A percentile compares a stretch with the other conserved stretches of the same genome.
Evolutionary conservation across 1,140 invertebrate species (phyloP).

Genomic region (Aphelinus atriplicis): DNA sequence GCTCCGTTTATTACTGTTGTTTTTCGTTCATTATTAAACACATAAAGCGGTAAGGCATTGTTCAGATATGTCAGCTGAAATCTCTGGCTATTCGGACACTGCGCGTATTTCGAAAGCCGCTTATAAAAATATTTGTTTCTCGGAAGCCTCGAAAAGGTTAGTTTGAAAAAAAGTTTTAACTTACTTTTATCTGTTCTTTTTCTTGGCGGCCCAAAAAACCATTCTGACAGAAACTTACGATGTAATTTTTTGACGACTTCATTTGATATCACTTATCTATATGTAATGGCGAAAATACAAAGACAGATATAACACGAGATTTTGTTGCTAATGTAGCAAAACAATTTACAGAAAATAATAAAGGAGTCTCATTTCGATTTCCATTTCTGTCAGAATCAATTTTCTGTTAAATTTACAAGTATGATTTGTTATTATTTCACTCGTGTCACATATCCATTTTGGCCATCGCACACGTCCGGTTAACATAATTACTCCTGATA

Average conservation of each 20-base stretch:
- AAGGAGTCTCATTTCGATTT: too few species aligned
- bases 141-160: conserved; percentile 49
- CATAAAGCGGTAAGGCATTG: conserved; percentile 66
- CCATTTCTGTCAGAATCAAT: conserved; percentile 22
- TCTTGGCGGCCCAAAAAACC: conserved; percentile 40
- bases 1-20: conserved; percentile 23
- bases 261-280: too few species aligned
- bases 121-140: conserved; percentile 64
- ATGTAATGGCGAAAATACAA: conserved; percentile 20
- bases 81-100: conserved; percentile 58
- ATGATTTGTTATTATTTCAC: conserved; percentile 23
- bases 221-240: conserved; percentile 26
- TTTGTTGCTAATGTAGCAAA: too few species aligned
- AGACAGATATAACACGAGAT: not conserved
- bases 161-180: conserved; percentile 48
- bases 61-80: conserved; percentile 66
- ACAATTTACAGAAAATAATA: too few species aligned
- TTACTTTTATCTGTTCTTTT: conserved; percentile 45
- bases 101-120: conserved; percentile 61
- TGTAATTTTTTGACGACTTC: too few species aligned
- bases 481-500: conserved; percentile 11
- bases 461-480: conserved; percentile 21
- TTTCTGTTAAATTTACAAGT: conserved; percentile 33
- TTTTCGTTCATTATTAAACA: conserved; percentile 53
- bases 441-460: conserved; percentile 17